Percentiles rank a stretch among this genome's conserved stretches.
These are phyloP conservation scores for Caenorhabditis macrosperma DNA, from an alignment of 2,888 invertebrate genomes.

Conservation along the genomic window DNA sequence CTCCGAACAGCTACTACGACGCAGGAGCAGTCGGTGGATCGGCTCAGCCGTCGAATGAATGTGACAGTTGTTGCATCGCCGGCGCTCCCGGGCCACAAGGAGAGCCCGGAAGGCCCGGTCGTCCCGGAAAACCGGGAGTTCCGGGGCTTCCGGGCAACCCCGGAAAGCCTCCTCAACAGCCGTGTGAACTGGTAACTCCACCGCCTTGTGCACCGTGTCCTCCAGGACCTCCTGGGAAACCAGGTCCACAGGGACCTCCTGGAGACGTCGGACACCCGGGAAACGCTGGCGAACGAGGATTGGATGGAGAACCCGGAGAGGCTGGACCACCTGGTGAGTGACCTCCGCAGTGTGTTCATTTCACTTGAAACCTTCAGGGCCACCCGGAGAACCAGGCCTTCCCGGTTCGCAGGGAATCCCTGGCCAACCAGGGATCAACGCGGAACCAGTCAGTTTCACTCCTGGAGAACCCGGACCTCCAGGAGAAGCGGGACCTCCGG, in stretches of 20 bases:
- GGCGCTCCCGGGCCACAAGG: constrained; percentile 52
- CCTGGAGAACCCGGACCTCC: constrained; percentile 60
- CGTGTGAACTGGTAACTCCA: constrained; percentile 56
- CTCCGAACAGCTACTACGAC: constrained; percentile 6
- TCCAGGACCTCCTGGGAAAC: constrained; percentile 53
- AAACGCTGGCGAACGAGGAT: constrained; percentile 41
- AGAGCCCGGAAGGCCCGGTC: constrained; percentile 55
- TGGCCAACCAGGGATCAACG: constrained; percentile 47
- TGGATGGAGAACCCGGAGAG: constrained; percentile 53
- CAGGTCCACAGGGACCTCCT: constrained; percentile 58
- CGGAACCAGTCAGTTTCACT: constrained; percentile 23
- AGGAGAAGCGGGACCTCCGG: constrained; percentile 55
- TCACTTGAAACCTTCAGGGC: constrained; percentile 21
- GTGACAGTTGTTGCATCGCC: constrained; percentile 45
- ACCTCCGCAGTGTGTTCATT: too few relatives aligned
- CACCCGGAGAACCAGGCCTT: constrained; percentile 54
- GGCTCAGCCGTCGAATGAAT: constrained; percentile 2
- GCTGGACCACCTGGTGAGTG: constrained; percentile 55
- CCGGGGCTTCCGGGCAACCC: constrained; percentile 61
- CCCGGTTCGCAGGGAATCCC: constrained; percentile 48
- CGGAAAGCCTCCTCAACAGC: constrained; percentile 58
- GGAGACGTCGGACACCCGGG: constrained; percentile 58
- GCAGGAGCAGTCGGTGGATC: not conserved
- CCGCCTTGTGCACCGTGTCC: constrained; percentile 61
- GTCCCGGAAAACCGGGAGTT: constrained; percentile 58